Conservation (phyloP, 1,140 invertebrate species). For the Pogonomyrmex barbatus region DNA sequence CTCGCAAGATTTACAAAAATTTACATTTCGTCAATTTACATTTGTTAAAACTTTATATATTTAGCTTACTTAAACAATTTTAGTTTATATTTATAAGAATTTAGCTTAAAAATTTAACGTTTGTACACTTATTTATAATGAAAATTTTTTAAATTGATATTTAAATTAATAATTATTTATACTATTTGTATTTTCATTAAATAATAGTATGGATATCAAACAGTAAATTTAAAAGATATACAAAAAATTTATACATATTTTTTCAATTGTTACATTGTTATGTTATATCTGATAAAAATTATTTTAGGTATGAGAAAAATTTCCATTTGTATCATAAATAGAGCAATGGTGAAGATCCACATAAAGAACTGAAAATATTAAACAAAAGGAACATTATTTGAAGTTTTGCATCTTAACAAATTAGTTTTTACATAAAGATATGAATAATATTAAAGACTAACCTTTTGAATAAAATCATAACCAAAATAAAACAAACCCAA, state of each 20-base stretch:
- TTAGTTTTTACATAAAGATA: neutral
- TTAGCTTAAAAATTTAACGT: no score
- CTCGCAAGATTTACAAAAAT: no score
- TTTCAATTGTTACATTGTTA: neutral
- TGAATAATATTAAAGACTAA: neutral
- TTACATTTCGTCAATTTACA: no score
- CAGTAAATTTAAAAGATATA: no score
- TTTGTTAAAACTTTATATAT: no score
- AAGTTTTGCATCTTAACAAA: neutral
- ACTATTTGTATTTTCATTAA: neutral
- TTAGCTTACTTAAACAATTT: no score
- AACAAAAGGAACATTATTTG: no score
- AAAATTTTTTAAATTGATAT: neutral
- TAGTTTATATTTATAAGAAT: no score
- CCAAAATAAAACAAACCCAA: conserved; percentile 1
- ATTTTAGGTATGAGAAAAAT: no score
- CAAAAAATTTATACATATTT: neutral
- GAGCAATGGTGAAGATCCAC: neutral
- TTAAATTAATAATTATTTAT: neutral
- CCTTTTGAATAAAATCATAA: neutral
- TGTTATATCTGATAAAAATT: neutral
- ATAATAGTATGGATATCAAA: neutral
- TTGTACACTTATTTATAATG: neutral
- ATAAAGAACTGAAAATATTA: neutral
- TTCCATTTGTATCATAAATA: neutral